These are phyloP conservation scores for Stomorhina lunata DNA, from an alignment of 2,888 invertebrate species.

Conservation along the genomic window DNA sequence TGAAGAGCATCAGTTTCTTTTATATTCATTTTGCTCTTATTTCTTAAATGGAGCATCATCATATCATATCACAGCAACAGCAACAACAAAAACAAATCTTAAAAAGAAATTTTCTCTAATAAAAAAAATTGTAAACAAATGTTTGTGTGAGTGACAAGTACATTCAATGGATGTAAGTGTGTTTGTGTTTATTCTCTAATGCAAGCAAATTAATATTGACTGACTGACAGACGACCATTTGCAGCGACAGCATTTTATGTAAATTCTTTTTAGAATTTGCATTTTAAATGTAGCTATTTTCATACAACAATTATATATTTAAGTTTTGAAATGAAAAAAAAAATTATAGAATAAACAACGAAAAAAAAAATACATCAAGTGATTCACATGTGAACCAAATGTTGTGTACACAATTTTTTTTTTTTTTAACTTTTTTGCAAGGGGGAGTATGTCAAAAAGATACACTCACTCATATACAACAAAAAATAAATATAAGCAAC, in stretches of 20 bases:
- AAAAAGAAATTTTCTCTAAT: constrained; percentile 13
- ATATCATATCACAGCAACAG: background rate
- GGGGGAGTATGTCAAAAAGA: constrained; percentile 47
- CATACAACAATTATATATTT: constrained; percentile 1
- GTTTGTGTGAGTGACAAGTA: too few species aligned
- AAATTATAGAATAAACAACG: background rate
- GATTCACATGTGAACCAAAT: constrained; percentile 59
- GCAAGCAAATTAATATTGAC: constrained; percentile 31
- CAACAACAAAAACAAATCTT: background rate
- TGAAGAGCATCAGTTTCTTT: constrained; percentile 21
- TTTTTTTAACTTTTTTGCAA: constrained; percentile 18
- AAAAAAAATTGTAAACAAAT: constrained; percentile 47
- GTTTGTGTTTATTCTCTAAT: background rate
- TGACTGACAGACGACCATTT: background rate
- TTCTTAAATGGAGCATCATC: constrained; percentile 14
- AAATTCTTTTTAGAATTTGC: constrained; percentile 12
- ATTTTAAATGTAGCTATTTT: constrained; percentile 18
- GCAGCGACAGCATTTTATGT: background rate
- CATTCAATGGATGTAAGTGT: background rate
- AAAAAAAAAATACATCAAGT: constrained; percentile 18
- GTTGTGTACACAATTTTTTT: background rate
- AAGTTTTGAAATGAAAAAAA: background rate
- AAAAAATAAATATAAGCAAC: constrained; percentile 17
- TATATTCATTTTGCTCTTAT: constrained; percentile 7
- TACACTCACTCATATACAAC: background rate